Base-by-base conservation (phyloP, 2,888 invertebrate species). In the Idaea aversata region DNA sequence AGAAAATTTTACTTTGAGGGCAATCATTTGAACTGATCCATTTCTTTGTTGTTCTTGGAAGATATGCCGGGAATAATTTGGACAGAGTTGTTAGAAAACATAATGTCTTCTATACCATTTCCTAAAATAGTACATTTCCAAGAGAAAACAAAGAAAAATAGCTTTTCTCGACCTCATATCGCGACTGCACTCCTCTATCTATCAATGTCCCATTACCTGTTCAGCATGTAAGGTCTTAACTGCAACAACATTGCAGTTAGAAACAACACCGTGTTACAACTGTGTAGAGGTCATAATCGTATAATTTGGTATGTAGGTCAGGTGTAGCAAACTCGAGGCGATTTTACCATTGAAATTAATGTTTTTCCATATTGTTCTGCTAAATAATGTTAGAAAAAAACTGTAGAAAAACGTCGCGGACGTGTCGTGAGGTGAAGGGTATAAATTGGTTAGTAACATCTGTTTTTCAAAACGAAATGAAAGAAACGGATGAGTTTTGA, bases 361-460 rank as follows among this genome's bases (percentile, higher is more conserved):
- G 74, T 72, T 72, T 72, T 74, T 70, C 70, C 68, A 74, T 74
- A 71, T 70, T 71, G 70, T 66, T 65, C 58, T 67, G 66, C 65
- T 71, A 72, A 67, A 69, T 72, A 70, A 66, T 61, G 63, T 61
- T 69, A 64, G 61, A 4, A 15, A 3, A 25, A 25, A 25, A 25
- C 25, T 7, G 47, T 5, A 47, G 10, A 47, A 47, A 47, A 47
- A 47, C 47, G 47, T 47, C 10, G 5, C 7, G 47, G 10, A 10
- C 7, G 36, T 47, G 7, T 7, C 13, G 13, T 47, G 13, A 10
- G 7, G 36, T 36, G 36, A 7, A 36, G 5, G 13, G 13, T n/a
- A 34, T 60, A 13, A 60, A 7, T 59, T 59, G n/a, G 5, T 59
- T 7, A 3, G 36, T 36, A 36, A 25, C 25, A 25, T 25, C 25